Evolutionary conservation across 2,113 vertebrate genomes (phyloP), one percentile per base, ranked within the genome.

Genomic region (Paradisaea rubra): DNA sequence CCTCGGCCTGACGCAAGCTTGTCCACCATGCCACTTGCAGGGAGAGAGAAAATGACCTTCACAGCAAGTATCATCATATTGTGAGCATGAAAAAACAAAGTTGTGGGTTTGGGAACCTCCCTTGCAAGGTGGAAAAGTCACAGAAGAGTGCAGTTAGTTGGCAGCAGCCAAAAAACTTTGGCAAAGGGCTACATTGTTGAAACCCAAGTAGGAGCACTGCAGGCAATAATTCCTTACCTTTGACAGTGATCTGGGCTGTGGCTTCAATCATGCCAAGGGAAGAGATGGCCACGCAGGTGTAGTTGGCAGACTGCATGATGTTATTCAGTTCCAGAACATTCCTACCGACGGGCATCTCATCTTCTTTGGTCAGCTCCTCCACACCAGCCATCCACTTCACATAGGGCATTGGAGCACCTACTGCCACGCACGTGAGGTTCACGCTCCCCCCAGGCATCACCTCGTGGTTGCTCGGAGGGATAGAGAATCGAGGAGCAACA

Each of bases 401-500:
- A 0, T 98, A 99, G 50, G 99, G 99, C 99, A 99, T 99, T 5
- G 99, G 99, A 1, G 99, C 99, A 2, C 99, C 99, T 63, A 99
- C 99, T 1, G 99, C 99, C 64, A 99, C 99, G 2, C 99, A 99
- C 0, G 99, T 99, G 87, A 99, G 98, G 97, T 99, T 99, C 93
- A 99, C 98, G 2, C 98, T 99, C 96, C 99, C 99, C 2, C 99
- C 99, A 1, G 99, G 99, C 99, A 99, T 99, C 96, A 99, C 99
- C 97, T 99, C 99, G 3, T 99, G 98, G 97, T 98, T 98, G 97
- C 98, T 99, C 35, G 99, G 99, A 88, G 99, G 99, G 96, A 99
- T 99, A 96, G 99, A 99, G 98, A 99, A 99, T 90, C 99, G 99
- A 61, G 99, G 99, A 72, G 99, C 98, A 93, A 99, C 99, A 15